Conservation (phyloP, 2,797 vertebrate genomes). For the Rhinella marina region DNA sequence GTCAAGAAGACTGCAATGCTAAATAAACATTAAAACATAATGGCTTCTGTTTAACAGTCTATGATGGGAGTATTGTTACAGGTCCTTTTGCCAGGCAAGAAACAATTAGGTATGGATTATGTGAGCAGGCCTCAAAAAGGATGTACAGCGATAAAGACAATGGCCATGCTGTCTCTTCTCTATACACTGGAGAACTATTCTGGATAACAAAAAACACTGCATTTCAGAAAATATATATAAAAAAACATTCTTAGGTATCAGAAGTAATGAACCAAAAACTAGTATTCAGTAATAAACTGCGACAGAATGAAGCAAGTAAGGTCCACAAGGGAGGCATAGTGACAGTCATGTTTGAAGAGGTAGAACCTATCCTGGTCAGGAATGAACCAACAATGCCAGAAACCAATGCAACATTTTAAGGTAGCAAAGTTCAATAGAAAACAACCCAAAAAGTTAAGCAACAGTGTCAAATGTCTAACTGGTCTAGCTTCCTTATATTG, state of each 20-base stretch:
- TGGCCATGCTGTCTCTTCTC: not conserved
- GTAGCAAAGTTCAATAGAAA: too few species aligned
- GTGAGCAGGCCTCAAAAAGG: not conserved
- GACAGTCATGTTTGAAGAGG: not conserved
- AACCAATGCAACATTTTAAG: too few species aligned
- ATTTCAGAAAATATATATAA: not conserved
- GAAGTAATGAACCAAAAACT: not conserved
- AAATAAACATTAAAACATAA: slow-evolving; percentile 29
- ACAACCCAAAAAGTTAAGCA: too few species aligned
- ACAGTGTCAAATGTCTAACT: too few species aligned
- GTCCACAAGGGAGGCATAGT: not conserved
- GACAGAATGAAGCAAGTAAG: not conserved
- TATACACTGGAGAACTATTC: not conserved
- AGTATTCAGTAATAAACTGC: not conserved
- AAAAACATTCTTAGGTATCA: not conserved
- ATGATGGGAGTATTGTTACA: not conserved
- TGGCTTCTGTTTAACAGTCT: slow-evolving; percentile 7
- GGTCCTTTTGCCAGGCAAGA: not conserved
- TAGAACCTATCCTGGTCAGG: not conserved
- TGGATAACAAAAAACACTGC: not conserved
- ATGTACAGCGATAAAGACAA: slow-evolving; percentile 4
- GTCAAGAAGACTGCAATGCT: slow-evolving; percentile 30
- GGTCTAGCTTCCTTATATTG: too few species aligned
- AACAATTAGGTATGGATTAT: slow-evolving; percentile 13
- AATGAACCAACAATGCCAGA: too few species aligned